phyloP scores from a whole-genome alignment of 2,113 vertebrate genomes.

The Corvus moneduloides region DNA sequence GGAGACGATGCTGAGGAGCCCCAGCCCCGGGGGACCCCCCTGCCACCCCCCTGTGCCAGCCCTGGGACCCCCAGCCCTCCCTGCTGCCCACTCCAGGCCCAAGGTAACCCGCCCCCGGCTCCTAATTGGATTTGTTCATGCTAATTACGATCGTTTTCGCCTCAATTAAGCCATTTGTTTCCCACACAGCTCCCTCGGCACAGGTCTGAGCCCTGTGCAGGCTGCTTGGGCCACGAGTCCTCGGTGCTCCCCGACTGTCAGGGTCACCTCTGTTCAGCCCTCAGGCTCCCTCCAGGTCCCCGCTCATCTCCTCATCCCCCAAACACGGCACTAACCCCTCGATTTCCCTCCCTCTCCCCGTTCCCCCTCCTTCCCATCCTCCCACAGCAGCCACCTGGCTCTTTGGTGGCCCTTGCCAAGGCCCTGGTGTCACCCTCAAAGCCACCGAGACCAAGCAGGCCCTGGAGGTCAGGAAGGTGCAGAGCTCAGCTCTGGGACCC shows the following conservation, averaged over 20 bases:
- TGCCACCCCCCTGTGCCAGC: not conserved
- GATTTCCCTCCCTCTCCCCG: accelerated
- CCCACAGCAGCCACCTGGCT: not conserved
- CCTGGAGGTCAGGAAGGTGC: no score
- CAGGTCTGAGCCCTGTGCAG: not conserved
- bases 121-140: constrained; percentile 27
- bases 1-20: not conserved
- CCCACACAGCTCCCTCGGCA: accelerated
- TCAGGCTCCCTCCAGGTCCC: not conserved
- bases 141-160: not conserved
- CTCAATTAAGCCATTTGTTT: constrained; percentile 39
- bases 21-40: accelerated
- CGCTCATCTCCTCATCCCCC: accelerated
- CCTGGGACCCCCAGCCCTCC: not conserved
- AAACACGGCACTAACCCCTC: not conserved
- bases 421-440: not conserved
- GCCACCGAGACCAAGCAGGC: accelerated
- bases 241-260: accelerated
- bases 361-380: not conserved
- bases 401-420: accelerated
- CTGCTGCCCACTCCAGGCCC: not conserved
- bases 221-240: accelerated
- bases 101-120: not conserved
- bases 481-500: not conserved
- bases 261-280: not conserved